Percentiles rank a stretch among this genome's conserved stretches.
Evolutionary conservation across 2,797 vertebrate genomes (phyloP).

Genomic region (Zalophus californianus): DNA sequence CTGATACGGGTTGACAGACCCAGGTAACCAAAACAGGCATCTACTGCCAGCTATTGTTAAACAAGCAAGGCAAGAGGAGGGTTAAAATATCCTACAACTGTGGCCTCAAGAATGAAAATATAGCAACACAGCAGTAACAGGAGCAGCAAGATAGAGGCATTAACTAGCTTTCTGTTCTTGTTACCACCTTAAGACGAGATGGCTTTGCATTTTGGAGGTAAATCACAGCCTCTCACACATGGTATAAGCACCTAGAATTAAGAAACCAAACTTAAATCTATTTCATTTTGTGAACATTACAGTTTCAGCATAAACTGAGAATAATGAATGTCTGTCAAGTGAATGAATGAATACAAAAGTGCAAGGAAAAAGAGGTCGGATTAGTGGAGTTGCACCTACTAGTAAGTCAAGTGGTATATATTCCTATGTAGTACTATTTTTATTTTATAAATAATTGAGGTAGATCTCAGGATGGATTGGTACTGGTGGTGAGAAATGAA

Average conservation of each 20-base stretch:
- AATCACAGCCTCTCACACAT: neutral
- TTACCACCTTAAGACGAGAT: neutral
- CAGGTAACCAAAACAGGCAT: conserved; percentile 42
- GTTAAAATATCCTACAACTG: conserved; percentile 67
- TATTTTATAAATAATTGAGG: neutral
- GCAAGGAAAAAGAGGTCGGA: neutral
- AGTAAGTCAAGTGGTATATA: neutral
- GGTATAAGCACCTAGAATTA: neutral
- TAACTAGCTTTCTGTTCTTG: conserved; percentile 55
- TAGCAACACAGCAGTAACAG: neutral
- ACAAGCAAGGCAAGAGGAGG: conserved; percentile 2
- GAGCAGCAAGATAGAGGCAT: neutral
- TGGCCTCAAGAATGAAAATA: neutral
- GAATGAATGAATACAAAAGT: neutral
- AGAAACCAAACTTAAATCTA: neutral
- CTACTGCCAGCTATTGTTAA: conserved; percentile 60
- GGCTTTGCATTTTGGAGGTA: neutral
- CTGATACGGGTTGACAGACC: conserved; percentile 57
- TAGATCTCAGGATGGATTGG: neutral
- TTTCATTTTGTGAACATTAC: neutral
- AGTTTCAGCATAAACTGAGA: neutral
- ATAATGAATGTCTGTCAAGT: neutral
- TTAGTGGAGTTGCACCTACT: neutral
- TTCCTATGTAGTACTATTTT: neutral
- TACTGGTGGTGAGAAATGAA: neutral